Evolutionary conservation across 2,888 invertebrate species (phyloP), one percentile per base, ranked within the genome.

Genomic region (Pegoplata infirma): DNA sequence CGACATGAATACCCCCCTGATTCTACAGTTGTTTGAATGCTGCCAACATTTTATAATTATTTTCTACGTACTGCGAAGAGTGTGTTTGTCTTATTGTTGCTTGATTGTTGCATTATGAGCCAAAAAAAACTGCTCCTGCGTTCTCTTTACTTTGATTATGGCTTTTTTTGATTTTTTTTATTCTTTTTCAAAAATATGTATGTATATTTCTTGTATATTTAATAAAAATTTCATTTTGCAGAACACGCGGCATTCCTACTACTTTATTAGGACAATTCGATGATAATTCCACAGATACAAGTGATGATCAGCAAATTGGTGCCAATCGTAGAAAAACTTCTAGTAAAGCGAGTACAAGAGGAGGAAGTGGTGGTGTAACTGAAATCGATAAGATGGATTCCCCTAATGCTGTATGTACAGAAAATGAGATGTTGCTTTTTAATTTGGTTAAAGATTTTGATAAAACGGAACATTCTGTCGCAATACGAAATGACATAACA

Each of bases 211-310:
- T n/a, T n/a, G n/a, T n/a, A 49, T 49, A 49, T 14, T 14, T 5
- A 47, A 7, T 44, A 5, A n/a, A 2, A n/a, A 56, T 56, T 44
- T 19, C 58, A 17, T 12, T 46, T 53, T 55, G 2, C 28, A 80
- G 80, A 68, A 55, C 63, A 44, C 76, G 91, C 82, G 91, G 91
- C 63, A 90, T 91, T 83, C 90, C 91, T 25, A 90, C 90, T 23
- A 90, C 90, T 83, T 86, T 90, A 80, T 85, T 91, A 83, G 86
- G 85, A 23, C 83, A 85, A 53, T 86, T 86, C 55, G 88, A 89
- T 49, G 87, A 88, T 73, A 85, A 86, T 32, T 85, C 85, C 25
- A 84, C 85, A 0, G 86, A 88, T 51, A 85, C 74, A 23, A 77
- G 76, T 46, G 71, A 56, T 77, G 67, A 71, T 36, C 74, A 75